Base-by-base conservation (phyloP, 2,888 invertebrate species). In the Cybosia mesomella region DNA sequence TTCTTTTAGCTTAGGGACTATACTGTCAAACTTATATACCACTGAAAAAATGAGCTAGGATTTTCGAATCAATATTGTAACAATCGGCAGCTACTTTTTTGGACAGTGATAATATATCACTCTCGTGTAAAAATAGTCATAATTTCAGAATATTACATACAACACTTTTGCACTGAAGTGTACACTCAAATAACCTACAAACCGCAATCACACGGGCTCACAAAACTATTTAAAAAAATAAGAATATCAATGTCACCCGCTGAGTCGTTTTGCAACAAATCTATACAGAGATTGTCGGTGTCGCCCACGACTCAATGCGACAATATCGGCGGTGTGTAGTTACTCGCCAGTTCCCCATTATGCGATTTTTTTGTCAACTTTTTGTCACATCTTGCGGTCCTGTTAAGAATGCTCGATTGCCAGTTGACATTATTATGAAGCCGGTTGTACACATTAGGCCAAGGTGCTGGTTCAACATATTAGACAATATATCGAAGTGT, bases 131-230 rank as follows among this genome's bases (percentile, higher is more conserved):
- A 4, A 28, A 4, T 5, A 28, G 28, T 18, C 32, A 22, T 36
- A 22, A 24, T 10, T 55, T 7, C 0, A 7, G n/a, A 7, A 54
- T 59, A 43, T 9, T 28, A 53, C 49, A 62, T 60, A 10, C n/a
- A 36, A 1, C 49, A 66, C 36, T 59, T 63, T 32, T 71, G 82
- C 73, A 63, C 72, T 28, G 0, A 54, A 74, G 73, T 76, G 72
- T 77, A 80, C 71, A 68, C 76, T 73, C 72, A 76, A 85, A 79
- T 91, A 87, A 88, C 89, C 88, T 77, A 88, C 77, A 90, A 87
- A 90, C 90, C 89, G 83, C 87, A 84, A 87, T 89, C 85, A 81
- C 85, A 83, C 82, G 62, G 69, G 43, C 70, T 66, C 64, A 77
- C 73, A 77, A 83, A 82, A 81, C 75, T 68, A 64, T 63, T 57